Evolutionary conservation across 1,140 invertebrate species (phyloP), one percentile per base, ranked within the genome.

Genomic region (Dufourea novaeangliae): DNA sequence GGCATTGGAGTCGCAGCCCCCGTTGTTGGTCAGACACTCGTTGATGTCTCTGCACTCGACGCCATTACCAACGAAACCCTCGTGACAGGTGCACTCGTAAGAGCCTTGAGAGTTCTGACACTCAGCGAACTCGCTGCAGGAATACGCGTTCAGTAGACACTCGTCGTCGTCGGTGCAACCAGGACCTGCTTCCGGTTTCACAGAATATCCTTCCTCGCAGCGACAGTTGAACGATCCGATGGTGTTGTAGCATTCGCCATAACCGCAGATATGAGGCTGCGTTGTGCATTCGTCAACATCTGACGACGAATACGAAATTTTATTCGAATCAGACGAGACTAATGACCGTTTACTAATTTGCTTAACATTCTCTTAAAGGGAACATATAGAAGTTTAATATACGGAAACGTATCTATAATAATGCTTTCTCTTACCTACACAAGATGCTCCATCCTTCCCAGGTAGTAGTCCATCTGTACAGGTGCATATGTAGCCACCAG

Each of bases 131-230:
- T 94, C 93, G 88, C 97, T 95, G 91, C 97, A 98, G 70, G 95
- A 95, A 87, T 95, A 95, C 11, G 94, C 95, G 39, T 95, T 95
- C n/a, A 96, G 89, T 76, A 95, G 94, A 91, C 97, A 98, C 88
- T 98, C 97, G 90, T 98, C 96, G 78, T 97, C 96, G 89, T 98
- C 97, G 20, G 95, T 95, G 83, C 96, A 97, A 17, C 94, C 94
- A 1, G 95, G 94, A 0, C 95, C 95, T 22, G 93, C 93, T 63
- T 96, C 95, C 1, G 95, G 95, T 91, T 97, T 96, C 14, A 96
- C 95, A n/a, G 96, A 97, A 90, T 96, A 97, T 10, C 97, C 97
- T 82, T 96, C 95, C 77, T 97, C 93, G 93, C 94, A 94, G 11
- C 95, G 94, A 83, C 97, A 98, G 41, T 94, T 93, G 91, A 96